Evolutionary conservation across 2,113 vertebrate genomes (phyloP), one percentile per base, ranked within the genome.

Genomic region (Amblyornis subalaris): DNA sequence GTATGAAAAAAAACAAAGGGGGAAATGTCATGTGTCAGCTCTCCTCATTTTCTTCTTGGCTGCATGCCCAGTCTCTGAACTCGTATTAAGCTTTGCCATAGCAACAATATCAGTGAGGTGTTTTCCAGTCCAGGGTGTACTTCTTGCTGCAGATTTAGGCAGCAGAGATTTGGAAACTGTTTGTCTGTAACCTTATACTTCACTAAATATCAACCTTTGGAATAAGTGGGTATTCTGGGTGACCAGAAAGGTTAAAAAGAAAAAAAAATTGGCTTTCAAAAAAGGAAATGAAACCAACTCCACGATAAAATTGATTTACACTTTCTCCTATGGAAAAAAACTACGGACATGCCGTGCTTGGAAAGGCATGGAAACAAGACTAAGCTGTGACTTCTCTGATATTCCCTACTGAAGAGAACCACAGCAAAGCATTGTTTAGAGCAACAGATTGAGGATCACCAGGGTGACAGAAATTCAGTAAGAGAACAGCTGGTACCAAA

Each of bases 1-100:
- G 57, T 87, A 66, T 86, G 70, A 38, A 86, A 86, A 90, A 93
- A 78, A 90, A 94, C 79, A 92, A 85, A 96, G 62, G 45, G 67
- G 84, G 62, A 69, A 74, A 83, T 79, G 61, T 71, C 69, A 67
- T 29, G 9, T 87, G 81, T 65, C 82, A 85, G 25, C 61, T 86
- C 35, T 53, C 44, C 73, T 61, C 10, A 26, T 50, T 81, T 76
- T 45, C 57, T 57, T 76, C 71, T 64, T 86, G 90, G 77, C 79
- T 71, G 74, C 3, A 22, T 79, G 83, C 84, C 87, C 44, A 45
- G 78, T 33, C 40, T 85, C 54, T 69, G 65, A 89, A 54, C 33
- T 87, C 1, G 0, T 79, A 69, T 88, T 95, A 93, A 96, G 50
- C 36, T 96, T 94, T 95, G 57, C 75, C 88, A 89, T 89, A 51